Percentiles rank a stretch among this genome's conserved stretches.
These are phyloP conservation scores for Egretta garzetta DNA, from an alignment of 2,113 vertebrate species.

Conservation along the genomic window DNA sequence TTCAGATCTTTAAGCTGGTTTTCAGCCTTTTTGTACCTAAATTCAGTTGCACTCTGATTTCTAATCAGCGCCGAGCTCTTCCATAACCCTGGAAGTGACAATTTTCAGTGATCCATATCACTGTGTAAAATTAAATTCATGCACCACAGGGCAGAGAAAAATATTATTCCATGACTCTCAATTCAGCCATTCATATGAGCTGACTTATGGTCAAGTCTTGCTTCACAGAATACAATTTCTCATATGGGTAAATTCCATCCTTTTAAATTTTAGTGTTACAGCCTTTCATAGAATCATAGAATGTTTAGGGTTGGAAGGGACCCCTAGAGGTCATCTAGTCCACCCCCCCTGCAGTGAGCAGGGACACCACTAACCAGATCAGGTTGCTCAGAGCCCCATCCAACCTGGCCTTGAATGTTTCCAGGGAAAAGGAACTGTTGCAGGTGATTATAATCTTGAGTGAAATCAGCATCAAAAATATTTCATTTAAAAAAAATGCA, in stretches of 20 bases:
- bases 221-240: not conserved
- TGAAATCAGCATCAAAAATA: not conserved
- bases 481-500: not conserved
- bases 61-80: not conserved
- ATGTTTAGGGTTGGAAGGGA: too few species aligned
- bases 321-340: too few species aligned
- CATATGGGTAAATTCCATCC: not conserved
- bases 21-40: not conserved
- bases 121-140: conserved; percentile 29
- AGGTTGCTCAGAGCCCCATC: too few species aligned
- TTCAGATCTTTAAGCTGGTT: not conserved
- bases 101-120: conserved; percentile 22
- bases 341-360: too few species aligned
- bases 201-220: not conserved
- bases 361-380: too few species aligned
- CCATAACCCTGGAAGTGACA: not conserved
- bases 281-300: not conserved
- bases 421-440: not conserved
- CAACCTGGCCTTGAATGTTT: too few species aligned
- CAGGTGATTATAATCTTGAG: not conserved
- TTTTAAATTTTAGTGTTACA: not conserved
- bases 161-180: conserved; percentile 7
- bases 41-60: not conserved
- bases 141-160: conserved; percentile 20
- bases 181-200: conserved; percentile 12